Percentiles rank a stretch among this genome's conserved stretches.
Conservation (phyloP, 2,113 vertebrate genomes). For the Oryzias woworae region DNA sequence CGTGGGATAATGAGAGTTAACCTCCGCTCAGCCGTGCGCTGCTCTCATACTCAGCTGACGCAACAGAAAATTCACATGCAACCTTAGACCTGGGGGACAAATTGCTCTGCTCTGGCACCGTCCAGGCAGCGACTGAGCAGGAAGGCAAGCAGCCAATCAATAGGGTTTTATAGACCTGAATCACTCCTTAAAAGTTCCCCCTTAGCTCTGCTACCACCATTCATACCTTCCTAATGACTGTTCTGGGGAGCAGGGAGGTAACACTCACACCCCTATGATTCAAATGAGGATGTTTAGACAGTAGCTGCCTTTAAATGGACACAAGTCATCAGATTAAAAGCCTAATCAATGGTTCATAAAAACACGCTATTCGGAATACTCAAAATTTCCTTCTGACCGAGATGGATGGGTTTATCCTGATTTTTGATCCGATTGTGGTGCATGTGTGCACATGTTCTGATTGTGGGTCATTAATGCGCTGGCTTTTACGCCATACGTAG, state of each 20-base stretch:
- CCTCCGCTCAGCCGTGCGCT: constrained; percentile 58
- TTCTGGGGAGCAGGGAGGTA: constrained; percentile 25
- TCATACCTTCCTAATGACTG: constrained; percentile 41
- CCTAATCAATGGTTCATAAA: too few species aligned
- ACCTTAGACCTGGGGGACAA: constrained; percentile 59
- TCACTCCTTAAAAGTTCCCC: constrained; percentile 53
- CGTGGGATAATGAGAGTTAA: constrained; percentile 63
- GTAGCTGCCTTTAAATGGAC: too few species aligned
- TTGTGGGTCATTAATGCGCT: too few species aligned
- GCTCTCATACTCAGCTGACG: constrained; percentile 69
- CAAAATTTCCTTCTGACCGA: too few species aligned
- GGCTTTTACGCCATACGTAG: too few species aligned
- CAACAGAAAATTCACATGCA: constrained; percentile 70
- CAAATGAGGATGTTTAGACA: constrained; percentile 13
- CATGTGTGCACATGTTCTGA: too few species aligned
- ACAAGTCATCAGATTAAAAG: too few species aligned
- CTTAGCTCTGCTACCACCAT: constrained; percentile 41
- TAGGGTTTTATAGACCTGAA: constrained; percentile 65
- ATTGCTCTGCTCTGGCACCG: constrained; percentile 56
- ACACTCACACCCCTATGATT: constrained; percentile 16
- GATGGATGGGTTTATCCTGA: too few species aligned
- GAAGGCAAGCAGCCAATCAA: constrained; percentile 66
- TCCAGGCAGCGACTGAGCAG: constrained; percentile 48
- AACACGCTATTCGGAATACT: too few species aligned
- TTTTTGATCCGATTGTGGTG: too few species aligned